phyloP scores from a whole-genome alignment of 2,888 invertebrate species.

The Iselma pallidipennis region DNA sequence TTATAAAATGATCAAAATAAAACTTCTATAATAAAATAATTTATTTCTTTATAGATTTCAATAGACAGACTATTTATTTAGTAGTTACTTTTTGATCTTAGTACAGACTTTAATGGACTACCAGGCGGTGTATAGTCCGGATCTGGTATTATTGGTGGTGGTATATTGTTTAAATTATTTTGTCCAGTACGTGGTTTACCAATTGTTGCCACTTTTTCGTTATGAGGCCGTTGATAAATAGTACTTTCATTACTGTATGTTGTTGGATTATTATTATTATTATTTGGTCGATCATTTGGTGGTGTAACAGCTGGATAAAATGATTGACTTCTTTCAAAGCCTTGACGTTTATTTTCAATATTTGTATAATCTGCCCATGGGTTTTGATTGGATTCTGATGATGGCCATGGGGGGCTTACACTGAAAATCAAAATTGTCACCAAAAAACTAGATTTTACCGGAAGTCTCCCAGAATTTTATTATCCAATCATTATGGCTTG shows the following conservation, averaged over 20 bases:
- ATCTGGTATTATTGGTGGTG: constrained; percentile 11
- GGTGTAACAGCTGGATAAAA: not conserved
- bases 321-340: not conserved
- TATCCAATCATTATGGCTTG: no score
- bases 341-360: not conserved
- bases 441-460: no score
- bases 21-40: not conserved
- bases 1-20: not conserved
- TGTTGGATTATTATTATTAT: not conserved
- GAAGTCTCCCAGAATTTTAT: no score
- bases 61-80: not conserved
- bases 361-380: not conserved
- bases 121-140: constrained; percentile 20
- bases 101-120: constrained; percentile 5
- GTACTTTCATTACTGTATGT: no score
- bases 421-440: not conserved
- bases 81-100: constrained; percentile 7
- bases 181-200: not conserved
- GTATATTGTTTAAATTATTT: not conserved
- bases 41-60: not conserved
- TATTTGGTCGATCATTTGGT: not conserved
- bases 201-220: constrained; percentile 1
- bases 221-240: not conserved
- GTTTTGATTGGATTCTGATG: not conserved
- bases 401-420: not conserved